These are phyloP conservation scores for Tinamus guttatus DNA, from an alignment of 2,113 vertebrate species.

Conservation along the genomic window DNA sequence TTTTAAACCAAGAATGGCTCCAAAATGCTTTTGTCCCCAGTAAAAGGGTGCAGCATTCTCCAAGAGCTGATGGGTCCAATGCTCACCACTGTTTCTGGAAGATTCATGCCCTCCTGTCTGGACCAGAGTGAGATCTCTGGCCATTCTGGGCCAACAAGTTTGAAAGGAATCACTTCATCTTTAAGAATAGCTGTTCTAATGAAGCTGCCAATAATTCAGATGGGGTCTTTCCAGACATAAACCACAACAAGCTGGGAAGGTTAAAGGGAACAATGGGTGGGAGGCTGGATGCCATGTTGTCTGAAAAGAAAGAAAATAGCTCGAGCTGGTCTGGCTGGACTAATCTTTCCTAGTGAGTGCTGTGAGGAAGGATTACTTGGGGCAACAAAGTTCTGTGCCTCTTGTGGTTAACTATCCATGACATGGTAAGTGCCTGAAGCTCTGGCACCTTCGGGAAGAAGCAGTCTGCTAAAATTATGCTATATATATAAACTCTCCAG, in stretches of 20 bases:
- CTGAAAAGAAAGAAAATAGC: neutral
- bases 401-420: neutral
- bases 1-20: neutral
- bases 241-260: rapidly evolving
- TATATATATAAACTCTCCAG: neutral
- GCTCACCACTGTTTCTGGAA: neutral
- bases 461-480: neutral
- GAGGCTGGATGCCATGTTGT: neutral
- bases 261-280: neutral
- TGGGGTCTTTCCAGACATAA: neutral
- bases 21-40: neutral
- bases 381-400: neutral
- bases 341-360: neutral
- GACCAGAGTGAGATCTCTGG: neutral
- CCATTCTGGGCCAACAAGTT: neutral
- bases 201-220: neutral
- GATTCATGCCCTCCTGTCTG: neutral
- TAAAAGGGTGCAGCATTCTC: neutral
- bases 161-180: neutral
- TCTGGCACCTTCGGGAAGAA: neutral
- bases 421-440: neutral
- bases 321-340: neutral
- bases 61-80: neutral
- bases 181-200: neutral
- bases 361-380: neutral